phyloP scores from a whole-genome alignment of 2,888 invertebrate species.

The Aricia artaxerxes region DNA sequence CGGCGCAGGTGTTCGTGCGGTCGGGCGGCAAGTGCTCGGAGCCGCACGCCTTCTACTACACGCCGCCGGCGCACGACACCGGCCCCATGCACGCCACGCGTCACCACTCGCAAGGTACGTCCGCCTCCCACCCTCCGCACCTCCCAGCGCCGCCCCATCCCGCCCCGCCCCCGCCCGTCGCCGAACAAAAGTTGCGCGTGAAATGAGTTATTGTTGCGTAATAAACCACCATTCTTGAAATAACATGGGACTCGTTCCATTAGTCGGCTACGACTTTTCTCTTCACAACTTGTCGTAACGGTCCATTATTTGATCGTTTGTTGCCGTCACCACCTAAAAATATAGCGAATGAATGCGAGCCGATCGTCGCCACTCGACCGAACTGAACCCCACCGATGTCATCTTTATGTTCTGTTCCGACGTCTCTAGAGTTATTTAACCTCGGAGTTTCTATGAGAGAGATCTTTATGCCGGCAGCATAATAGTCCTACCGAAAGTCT shows the following conservation, averaged over 20 bases:
- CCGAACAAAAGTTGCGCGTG: background rate
- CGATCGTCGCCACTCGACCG: background rate
- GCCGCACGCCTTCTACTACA: conserved; percentile 91
- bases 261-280: background rate
- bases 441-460: too few relatives aligned
- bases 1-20: conserved; percentile 88
- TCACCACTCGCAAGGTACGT: conserved; percentile 58
- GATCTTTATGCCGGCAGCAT: background rate
- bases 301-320: background rate
- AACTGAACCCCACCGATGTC: background rate
- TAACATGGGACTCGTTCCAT: background rate
- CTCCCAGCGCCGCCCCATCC: conserved; percentile 29
- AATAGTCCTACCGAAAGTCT: background rate
- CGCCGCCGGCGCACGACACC: conserved; percentile 72
- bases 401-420: background rate
- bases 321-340: background rate
- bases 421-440: background rate
- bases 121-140: conserved; percentile 28
- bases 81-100: conserved; percentile 53
- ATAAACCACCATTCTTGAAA: background rate
- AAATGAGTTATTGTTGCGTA: background rate
- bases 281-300: conserved; percentile 8
- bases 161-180: conserved; percentile 10
- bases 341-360: background rate
- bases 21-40: conserved; percentile 94